Percentiles rank a stretch among this genome's conserved stretches.
Evolutionary conservation across 2,113 vertebrate species (phyloP).

Genomic region (Carollia perspicillata): DNA sequence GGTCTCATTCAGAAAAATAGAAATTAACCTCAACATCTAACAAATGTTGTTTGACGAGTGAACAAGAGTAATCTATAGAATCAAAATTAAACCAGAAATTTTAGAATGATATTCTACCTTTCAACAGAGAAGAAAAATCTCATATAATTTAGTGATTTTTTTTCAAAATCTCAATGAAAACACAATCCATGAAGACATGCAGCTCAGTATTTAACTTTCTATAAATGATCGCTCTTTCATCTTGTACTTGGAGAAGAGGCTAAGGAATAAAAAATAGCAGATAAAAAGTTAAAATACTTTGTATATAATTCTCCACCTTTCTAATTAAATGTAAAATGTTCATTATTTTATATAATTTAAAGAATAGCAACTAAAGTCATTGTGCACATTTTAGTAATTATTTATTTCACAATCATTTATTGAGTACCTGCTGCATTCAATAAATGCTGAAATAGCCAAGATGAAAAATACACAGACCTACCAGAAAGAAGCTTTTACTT

Average conservation of each 20-base stretch:
- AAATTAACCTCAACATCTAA: neutral
- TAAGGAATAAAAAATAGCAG: neutral
- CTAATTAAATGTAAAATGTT: neutral
- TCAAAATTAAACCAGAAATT: neutral
- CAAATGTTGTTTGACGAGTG: neutral
- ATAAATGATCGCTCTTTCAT: neutral
- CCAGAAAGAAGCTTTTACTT: neutral
- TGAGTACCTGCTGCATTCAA: neutral
- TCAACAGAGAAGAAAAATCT: neutral
- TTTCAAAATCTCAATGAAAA: neutral
- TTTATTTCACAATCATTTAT: neutral
- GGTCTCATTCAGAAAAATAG: neutral
- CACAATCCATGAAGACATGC: neutral
- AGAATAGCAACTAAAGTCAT: neutral
- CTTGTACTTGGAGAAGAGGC: neutral
- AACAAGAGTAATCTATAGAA: neutral
- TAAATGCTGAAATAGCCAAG: neutral
- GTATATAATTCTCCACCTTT: neutral
- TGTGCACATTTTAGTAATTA: neutral
- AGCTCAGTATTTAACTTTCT: neutral
- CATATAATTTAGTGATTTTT: neutral
- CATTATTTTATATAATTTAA: neutral
- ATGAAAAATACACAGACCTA: neutral
- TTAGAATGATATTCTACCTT: neutral
- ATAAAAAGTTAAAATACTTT: neutral